Evolutionary conservation across 92 coral and sea anemone species (phyloP).

Genomic region (Epizoanthus rinbou): DNA sequence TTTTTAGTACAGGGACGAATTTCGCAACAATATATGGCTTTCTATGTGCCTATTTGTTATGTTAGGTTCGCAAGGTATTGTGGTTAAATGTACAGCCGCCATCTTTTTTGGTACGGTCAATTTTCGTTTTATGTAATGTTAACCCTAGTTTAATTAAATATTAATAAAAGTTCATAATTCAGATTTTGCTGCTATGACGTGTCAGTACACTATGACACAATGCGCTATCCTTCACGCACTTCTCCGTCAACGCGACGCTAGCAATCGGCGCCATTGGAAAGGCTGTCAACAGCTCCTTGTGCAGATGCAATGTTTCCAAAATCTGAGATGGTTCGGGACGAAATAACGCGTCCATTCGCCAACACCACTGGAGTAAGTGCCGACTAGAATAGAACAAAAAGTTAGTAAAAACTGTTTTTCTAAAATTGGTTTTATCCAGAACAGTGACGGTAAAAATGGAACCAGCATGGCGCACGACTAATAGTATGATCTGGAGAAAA

Average conservation of each 20-base stretch:
- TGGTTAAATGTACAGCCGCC: no score
- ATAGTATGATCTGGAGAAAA: no score
- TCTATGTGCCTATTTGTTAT: no score
- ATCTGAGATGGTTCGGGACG: conserved; percentile 76
- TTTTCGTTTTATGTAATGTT: no score
- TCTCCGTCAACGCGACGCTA: conserved; percentile 64
- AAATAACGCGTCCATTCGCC: conserved; percentile 62
- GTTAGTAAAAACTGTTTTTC: background rate
- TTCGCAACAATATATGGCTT: no score
- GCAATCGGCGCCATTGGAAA: conserved; percentile 65
- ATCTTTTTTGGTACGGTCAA: no score
- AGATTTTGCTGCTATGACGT: background rate
- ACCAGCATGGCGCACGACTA: background rate
- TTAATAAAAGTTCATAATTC: background rate
- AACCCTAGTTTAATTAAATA: no score
- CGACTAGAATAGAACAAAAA: conserved; percentile 40
- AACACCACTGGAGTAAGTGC: conserved; percentile 63
- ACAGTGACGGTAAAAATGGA: background rate
- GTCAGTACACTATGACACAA: background rate
- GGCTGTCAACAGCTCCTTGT: conserved; percentile 60
- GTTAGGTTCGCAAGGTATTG: no score
- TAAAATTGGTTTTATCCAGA: background rate
- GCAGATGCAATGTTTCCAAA: conserved; percentile 45
- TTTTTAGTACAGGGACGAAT: no score
- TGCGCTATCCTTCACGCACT: conserved; percentile 7